These are phyloP conservation scores for Neoaliturus tenellus DNA, from an alignment of 2,888 invertebrate genomes.

Conservation along the genomic window DNA sequence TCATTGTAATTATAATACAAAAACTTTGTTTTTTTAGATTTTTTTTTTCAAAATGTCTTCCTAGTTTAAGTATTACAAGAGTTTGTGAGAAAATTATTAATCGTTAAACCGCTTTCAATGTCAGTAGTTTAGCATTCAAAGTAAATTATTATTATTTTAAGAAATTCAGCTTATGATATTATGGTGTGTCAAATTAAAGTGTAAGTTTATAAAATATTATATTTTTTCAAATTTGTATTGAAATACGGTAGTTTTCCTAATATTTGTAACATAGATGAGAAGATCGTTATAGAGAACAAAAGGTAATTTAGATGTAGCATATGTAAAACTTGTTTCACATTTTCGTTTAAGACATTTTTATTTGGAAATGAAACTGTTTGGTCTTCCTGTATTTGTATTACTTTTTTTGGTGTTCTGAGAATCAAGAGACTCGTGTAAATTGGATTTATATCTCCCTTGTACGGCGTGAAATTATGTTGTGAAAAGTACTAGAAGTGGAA, in stretches of 20 bases:
- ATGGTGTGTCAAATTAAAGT: background rate
- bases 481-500: no score
- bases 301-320: background rate
- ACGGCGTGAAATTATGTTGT: no score
- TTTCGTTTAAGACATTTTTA: no score
- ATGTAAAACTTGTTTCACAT: background rate
- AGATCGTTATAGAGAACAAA: background rate
- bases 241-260: conserved; percentile 47
- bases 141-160: background rate
- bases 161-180: background rate
- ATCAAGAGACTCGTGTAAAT: no score
- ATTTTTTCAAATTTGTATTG: conserved; percentile 50
- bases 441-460: no score
- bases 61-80: background rate
- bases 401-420: no score
- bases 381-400: no score
- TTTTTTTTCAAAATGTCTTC: background rate
- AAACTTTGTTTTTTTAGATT: background rate
- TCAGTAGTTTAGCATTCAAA: background rate
- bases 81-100: background rate
- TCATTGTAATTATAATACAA: background rate
- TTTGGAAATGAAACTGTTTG: no score
- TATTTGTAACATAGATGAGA: conserved; percentile 20
- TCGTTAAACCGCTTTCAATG: background rate
- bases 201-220: conserved; percentile 37